These are phyloP conservation scores for Hepsetus odoe DNA, from an alignment of 2,113 vertebrate genomes.

Conservation along the genomic window DNA sequence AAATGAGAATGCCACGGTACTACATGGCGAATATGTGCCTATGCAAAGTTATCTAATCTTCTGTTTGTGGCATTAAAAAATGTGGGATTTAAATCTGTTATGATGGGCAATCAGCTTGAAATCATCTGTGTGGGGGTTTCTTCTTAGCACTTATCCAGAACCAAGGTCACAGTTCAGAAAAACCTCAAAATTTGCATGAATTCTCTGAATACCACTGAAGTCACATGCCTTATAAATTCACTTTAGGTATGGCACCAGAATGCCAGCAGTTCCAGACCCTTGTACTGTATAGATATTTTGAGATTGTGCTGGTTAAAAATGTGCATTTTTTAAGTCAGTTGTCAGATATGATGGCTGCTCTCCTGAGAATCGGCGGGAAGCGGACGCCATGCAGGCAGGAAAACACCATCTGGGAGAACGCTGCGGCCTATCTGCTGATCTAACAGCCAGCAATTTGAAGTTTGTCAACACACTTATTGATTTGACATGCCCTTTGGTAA, in stretches of 20 bases:
- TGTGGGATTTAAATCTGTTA: not conserved
- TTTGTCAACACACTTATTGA: constrained; percentile 56
- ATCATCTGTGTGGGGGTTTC: not conserved
- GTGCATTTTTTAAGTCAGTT: constrained; percentile 48
- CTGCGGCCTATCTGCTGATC: constrained; percentile 42
- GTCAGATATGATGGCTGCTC: constrained; percentile 43
- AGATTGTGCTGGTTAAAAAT: not conserved
- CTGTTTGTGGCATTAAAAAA: not conserved
- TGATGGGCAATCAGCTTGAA: not conserved
- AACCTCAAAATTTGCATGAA: too few relatives aligned
- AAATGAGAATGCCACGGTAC: constrained; percentile 14
- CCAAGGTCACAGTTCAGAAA: not conserved
- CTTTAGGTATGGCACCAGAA: not conserved
- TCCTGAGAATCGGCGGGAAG: constrained; percentile 13
- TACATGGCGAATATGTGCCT: not conserved
- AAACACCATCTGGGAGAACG: constrained; percentile 50
- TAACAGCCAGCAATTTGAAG: constrained; percentile 49
- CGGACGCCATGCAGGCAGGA: constrained; percentile 22
- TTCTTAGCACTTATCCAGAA: not conserved
- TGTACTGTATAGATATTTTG: not conserved
- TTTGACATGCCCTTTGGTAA: constrained; percentile 59
- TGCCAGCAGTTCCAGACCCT: not conserved
- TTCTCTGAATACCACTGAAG: not conserved
- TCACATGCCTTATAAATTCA: not conserved
- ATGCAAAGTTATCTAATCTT: not conserved